Conservation (phyloP, 2,888 invertebrate genomes). For the Drosophila kuntzei region DNA sequence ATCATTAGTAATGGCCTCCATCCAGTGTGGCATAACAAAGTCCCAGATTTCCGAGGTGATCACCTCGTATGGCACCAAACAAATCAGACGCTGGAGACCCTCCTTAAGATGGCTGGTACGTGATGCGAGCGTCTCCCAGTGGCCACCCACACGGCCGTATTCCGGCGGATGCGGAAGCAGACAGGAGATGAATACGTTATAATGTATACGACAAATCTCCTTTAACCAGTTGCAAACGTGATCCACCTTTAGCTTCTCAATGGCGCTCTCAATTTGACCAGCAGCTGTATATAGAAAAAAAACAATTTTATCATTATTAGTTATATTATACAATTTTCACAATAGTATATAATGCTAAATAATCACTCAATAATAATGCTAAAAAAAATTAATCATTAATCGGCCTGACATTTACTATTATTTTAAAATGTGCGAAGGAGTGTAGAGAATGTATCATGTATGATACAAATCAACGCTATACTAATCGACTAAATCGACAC, state of each 20-base stretch:
- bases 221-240: conserved; percentile 97
- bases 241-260: conserved; percentile 96
- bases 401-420: too few species aligned
- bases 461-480: too few species aligned
- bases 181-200: conserved; percentile 95
- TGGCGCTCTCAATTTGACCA: conserved; percentile 92
- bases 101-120: conserved; percentile 97
- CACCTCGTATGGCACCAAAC: conserved; percentile 98
- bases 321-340: too few species aligned
- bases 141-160: conserved; percentile 97
- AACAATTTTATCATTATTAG: neutral
- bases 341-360: too few species aligned
- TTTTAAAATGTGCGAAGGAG: too few species aligned
- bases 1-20: conserved; percentile 97
- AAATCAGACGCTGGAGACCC: conserved; percentile 96
- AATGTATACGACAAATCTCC: conserved; percentile 92
- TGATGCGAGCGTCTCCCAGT: conserved; percentile 96
- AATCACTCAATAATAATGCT: too few species aligned
- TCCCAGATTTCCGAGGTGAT: conserved; percentile 99
- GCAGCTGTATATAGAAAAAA: conserved; percentile 61
- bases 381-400: too few species aligned
- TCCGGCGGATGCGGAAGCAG: conserved; percentile 98
- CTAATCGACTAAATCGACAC: too few species aligned
- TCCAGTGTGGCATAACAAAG: conserved; percentile 99
- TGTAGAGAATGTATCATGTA: too few species aligned